Conservation (phyloP, 1,140 invertebrate species). For the Drosophila jambulina region DNA sequence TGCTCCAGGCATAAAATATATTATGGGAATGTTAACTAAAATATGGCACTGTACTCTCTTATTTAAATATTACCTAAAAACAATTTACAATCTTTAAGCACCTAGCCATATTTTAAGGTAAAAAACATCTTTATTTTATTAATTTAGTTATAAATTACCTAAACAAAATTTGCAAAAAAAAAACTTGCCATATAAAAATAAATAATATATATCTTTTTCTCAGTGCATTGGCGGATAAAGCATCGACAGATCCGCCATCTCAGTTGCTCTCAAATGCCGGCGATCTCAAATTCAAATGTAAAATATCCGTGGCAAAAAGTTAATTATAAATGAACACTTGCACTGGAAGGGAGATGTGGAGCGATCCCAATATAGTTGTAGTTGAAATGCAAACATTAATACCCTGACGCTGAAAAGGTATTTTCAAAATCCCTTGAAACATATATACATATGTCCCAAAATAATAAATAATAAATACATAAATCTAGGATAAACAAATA, state of each 20-base stretch:
- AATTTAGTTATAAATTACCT: too few relatives aligned
- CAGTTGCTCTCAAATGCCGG: background rate
- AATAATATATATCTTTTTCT: background rate
- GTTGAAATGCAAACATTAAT: too few relatives aligned
- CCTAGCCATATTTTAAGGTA: too few relatives aligned
- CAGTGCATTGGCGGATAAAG: slow-evolving; percentile 12
- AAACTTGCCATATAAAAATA: too few relatives aligned
- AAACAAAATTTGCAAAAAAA: too few relatives aligned
- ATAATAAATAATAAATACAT: background rate
- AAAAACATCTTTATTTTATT: too few relatives aligned
- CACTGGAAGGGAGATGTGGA: slow-evolving; percentile 7
- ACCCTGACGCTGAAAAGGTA: background rate
- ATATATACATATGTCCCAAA: background rate
- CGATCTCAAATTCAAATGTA: slow-evolving; percentile 30
- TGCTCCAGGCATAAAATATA: too few relatives aligned
- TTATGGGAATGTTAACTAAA: too few relatives aligned
- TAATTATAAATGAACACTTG: slow-evolving; percentile 46
- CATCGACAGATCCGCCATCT: background rate
- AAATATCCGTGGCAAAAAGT: slow-evolving; percentile 34
- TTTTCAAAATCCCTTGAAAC: too few relatives aligned
- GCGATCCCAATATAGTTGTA: background rate
- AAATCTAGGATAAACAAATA: background rate
- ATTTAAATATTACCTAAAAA: too few relatives aligned
- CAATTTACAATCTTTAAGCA: too few relatives aligned
- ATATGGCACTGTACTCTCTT: too few relatives aligned